These are phyloP conservation scores for Xiphophorus hellerii DNA, from an alignment of 2,113 vertebrate genomes.

Conservation along the genomic window DNA sequence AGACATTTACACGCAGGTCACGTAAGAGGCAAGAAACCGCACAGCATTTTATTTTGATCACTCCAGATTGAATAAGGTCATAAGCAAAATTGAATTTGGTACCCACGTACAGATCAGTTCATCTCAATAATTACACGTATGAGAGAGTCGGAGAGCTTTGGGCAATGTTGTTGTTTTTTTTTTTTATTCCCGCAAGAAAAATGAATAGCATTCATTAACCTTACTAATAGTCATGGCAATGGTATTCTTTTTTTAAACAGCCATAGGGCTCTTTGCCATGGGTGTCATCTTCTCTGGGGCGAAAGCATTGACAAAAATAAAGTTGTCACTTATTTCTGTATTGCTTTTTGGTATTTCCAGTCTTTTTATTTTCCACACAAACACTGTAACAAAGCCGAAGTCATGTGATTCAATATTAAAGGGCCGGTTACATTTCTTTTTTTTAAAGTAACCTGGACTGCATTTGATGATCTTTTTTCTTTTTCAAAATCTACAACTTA, in stretches of 20 bases:
- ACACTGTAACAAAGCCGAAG: not conserved
- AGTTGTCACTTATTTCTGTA: not conserved
- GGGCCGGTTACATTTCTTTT: not conserved
- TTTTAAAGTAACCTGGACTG: not conserved
- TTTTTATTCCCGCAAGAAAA: too few relatives aligned
- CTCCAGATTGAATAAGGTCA: not conserved
- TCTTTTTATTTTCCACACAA: not conserved
- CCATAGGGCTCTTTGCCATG: not conserved
- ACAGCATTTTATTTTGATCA: not conserved
- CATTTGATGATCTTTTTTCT: too few relatives aligned
- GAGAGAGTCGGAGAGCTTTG: not conserved
- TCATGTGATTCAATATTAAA: not conserved
- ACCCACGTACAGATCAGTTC: not conserved
- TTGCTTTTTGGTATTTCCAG: not conserved
- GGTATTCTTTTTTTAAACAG: too few relatives aligned
- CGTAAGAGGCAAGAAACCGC: not conserved
- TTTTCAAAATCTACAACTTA: too few relatives aligned
- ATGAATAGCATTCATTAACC: not conserved
- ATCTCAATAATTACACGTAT: not conserved
- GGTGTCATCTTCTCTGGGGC: not conserved
- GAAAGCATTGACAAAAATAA: too few relatives aligned
- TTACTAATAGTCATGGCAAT: not conserved
- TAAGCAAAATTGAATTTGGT: not conserved
- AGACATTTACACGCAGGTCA: not conserved
- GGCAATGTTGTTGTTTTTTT: not conserved